Evolutionary conservation across 1,140 invertebrate species (phyloP), one percentile per base, ranked within the genome.

Genomic region (Leptinotarsa lineolata): DNA sequence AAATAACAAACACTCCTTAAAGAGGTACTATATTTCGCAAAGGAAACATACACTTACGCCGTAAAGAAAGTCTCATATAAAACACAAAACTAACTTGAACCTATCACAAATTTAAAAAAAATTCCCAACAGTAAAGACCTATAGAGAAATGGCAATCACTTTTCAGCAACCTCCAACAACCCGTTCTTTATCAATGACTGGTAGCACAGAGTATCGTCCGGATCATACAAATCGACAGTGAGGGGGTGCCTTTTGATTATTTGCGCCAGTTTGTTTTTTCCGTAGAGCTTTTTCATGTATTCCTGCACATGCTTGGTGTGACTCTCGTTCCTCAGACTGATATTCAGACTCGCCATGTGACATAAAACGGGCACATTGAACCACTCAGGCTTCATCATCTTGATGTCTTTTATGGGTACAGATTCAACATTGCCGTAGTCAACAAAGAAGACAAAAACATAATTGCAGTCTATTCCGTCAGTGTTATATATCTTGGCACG

Each of bases 401-500:
- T 74, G 20, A 79, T 13, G n/a, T 74, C 69, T 4, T 18, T 60
- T 1, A 44, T 66, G 5, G 74, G n/a, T 4, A 76, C 69, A 4
- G 61, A 64, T 63, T 79, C 74, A 13, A 73, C 54, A 21, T 73
- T 76, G 13, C 76, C 78, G 54, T 76, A 79, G 71, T 79, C 78
- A 3, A 79, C 78, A 64, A 76, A 79, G 18, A 79, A 66, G 46
- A 76, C 76, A 16, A 65, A 54, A 5, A 78, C 76, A 54, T 46
- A 68, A 2, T 72, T 74, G 4, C 63, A 75, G 60, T 77, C 67
- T 15, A 74, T 12, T 4, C 39, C 44, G 30, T 79, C 70, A 11
- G 68, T 59, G n/a, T 68, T 24, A 8, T 70, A 72, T 22, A 79
- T 68, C 44, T 30, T 8, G 5, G 68, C 78, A 22, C 78, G 60